These are phyloP conservation scores for Ardeotis arabs DNA, from an alignment of 2,113 vertebrate genomes.

Conservation along the genomic window DNA sequence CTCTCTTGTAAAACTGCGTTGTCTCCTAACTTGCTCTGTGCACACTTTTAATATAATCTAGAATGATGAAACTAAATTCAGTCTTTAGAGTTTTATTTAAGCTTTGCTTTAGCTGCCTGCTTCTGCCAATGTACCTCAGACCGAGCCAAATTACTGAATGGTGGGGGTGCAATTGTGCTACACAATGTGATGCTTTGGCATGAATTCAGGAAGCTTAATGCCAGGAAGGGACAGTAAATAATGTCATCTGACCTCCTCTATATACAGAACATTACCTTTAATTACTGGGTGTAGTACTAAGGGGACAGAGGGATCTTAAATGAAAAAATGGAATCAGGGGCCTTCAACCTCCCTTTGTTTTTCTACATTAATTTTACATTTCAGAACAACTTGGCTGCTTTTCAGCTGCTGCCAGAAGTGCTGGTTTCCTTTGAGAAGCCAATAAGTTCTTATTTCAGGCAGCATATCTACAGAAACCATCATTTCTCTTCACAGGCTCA, in stretches of 20 bases:
- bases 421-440: slow-evolving; percentile 8
- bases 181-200: not conserved
- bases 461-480: not conserved
- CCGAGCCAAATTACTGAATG: not conserved
- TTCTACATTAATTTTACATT: slow-evolving; percentile 5
- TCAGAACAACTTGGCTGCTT: not conserved
- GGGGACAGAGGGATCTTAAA: not conserved
- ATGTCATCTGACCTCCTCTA: not conserved
- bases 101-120: not conserved
- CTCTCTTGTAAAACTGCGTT: not conserved
- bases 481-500: not conserved
- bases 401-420: not conserved
- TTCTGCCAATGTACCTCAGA: not conserved
- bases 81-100: not conserved
- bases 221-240: slow-evolving; percentile 8
- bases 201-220: not conserved
- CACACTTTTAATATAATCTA: not conserved
- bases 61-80: not conserved
- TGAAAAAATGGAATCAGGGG: not conserved
- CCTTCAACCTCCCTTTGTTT: not conserved
- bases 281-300: not conserved
- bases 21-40: not conserved
- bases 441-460: not conserved
- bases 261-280: not conserved
- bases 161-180: not conserved